phyloP scores from a whole-genome alignment of 2,888 invertebrate genomes.

The Eupithecia insigniata region DNA sequence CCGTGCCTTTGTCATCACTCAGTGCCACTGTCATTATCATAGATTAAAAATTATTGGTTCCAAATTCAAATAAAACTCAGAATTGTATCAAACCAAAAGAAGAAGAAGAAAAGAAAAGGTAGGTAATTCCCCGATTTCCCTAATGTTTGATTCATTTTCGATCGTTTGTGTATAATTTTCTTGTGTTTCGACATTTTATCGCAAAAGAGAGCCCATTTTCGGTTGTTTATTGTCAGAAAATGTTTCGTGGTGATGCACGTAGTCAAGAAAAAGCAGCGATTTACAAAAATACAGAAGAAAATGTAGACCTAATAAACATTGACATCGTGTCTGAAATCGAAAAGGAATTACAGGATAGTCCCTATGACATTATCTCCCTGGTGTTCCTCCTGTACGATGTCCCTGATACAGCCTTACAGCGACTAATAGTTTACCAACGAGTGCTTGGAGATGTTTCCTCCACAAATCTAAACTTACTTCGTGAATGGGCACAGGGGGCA shows the following conservation, averaged over 20 bases:
- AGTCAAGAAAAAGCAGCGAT: conserved; percentile 31
- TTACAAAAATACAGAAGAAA: conserved; percentile 48
- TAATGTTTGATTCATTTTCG: no score
- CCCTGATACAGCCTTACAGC: conserved; percentile 72
- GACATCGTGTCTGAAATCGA: conserved; percentile 68
- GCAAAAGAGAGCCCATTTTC: neutral
- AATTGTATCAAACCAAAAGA: no score
- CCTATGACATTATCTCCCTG: conserved; percentile 70
- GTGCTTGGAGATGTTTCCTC: conserved; percentile 60
- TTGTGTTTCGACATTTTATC: neutral
- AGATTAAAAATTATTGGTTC: no score
- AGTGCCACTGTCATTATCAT: no score
- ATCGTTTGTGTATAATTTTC: neutral
- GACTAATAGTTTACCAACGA: conserved; percentile 67
- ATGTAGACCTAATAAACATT: conserved; percentile 59
- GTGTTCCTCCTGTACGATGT: conserved; percentile 75
- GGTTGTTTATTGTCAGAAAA: conserved; percentile 34
- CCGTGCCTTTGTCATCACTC: no score
- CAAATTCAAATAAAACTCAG: no score
- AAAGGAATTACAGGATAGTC: conserved; percentile 63
- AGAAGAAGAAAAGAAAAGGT: no score
- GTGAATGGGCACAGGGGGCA: conserved; percentile 70
- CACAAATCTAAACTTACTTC: conserved; percentile 64
- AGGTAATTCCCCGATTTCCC: no score
- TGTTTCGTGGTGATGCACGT: conserved; percentile 58